phyloP scores from a whole-genome alignment of 2,888 invertebrate genomes.

The Nyleta sp. region DNA sequence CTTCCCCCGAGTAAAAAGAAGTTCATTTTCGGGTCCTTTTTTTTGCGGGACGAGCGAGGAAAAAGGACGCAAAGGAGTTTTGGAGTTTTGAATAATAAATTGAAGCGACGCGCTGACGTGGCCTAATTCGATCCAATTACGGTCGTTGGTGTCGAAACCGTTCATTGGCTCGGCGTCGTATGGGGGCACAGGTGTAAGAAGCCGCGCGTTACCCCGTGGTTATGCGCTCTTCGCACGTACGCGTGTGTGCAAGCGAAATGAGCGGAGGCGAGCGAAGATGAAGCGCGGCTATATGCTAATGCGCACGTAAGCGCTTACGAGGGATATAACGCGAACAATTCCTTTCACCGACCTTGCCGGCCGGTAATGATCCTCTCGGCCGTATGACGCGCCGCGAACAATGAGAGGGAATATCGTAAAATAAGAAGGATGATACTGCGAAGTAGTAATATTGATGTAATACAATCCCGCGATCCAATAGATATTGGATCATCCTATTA shows the following conservation, averaged over 20 bases:
- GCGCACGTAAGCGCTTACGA: slow-evolving; percentile 61
- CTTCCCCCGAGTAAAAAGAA: no score
- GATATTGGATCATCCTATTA: slow-evolving; percentile 42
- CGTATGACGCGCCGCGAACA: slow-evolving; percentile 34
- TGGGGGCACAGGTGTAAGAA: slow-evolving; percentile 66
- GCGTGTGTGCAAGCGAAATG: slow-evolving; percentile 57
- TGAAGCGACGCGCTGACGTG: slow-evolving; percentile 59
- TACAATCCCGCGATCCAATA: slow-evolving; percentile 47
- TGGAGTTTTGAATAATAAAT: slow-evolving; percentile 57
- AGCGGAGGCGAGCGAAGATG: slow-evolving; percentile 51
- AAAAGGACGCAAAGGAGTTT: slow-evolving; percentile 6
- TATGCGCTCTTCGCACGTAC: slow-evolving; percentile 63
- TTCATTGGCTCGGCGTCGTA: slow-evolving; percentile 58
- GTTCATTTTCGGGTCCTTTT: no score
- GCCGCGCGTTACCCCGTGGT: slow-evolving; percentile 65
- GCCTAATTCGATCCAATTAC: slow-evolving; percentile 66
- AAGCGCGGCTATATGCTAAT: slow-evolving; percentile 61
- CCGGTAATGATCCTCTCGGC: slow-evolving; percentile 59
- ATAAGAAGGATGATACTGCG: slow-evolving; percentile 47
- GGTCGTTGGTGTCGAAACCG: slow-evolving; percentile 59
- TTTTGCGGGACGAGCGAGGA: slow-evolving; percentile 11
- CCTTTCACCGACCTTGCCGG: slow-evolving; percentile 68
- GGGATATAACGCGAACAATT: slow-evolving; percentile 62
- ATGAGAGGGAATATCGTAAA: slow-evolving; percentile 39
- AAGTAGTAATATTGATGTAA: slow-evolving; percentile 53